phyloP scores from a whole-genome alignment of 2,113 vertebrate species.

The Melanerpes aurifrons region DNA sequence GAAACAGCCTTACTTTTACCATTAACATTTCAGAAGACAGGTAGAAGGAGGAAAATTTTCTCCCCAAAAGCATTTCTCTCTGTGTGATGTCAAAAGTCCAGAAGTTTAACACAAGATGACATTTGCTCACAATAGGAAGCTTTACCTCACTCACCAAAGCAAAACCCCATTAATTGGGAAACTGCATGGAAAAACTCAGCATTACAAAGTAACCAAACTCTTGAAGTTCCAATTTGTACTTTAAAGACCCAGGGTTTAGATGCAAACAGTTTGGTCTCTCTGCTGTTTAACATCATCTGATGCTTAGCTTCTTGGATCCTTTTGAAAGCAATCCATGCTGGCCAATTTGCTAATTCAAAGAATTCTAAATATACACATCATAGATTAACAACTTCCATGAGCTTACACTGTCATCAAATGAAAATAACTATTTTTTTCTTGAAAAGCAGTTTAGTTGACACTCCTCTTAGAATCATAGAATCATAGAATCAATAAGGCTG shows the following conservation, averaged over 20 bases:
- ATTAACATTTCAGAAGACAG: constrained; percentile 27
- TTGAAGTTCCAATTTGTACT: not conserved
- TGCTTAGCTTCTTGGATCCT: not conserved
- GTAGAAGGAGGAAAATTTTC: constrained; percentile 1
- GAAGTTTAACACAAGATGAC: not conserved
- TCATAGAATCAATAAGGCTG: too few relatives aligned
- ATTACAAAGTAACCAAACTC: not conserved
- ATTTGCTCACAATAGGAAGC: not conserved
- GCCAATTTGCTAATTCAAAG: not conserved
- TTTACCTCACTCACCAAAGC: not conserved
- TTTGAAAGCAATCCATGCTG: not conserved
- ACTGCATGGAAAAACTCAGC: not conserved
- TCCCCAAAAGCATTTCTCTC: not conserved
- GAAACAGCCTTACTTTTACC: not conserved
- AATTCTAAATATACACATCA: not conserved
- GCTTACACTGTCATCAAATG: accelerated
- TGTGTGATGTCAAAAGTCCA: not conserved
- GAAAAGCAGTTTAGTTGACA: not conserved
- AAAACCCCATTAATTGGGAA: not conserved
- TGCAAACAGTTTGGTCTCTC: not conserved
- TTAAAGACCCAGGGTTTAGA: not conserved
- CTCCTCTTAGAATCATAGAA: too few relatives aligned
- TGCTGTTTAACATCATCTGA: not conserved
- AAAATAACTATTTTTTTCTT: not conserved
- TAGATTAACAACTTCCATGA: not conserved